phyloP scores from a whole-genome alignment of 1,140 invertebrate genomes.

The Lysiphlebus fabarum region DNA sequence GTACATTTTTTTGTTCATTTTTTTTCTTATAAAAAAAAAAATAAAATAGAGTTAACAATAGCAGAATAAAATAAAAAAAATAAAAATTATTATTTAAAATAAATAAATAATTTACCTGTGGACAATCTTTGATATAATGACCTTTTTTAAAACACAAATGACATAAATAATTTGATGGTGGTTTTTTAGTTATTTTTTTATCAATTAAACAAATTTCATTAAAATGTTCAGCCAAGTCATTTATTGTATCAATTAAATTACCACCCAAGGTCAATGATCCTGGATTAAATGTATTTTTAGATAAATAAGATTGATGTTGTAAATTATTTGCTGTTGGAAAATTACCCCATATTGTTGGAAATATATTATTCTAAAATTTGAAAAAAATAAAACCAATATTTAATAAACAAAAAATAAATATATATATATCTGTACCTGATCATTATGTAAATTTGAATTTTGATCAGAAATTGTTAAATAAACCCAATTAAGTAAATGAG shows the following conservation, averaged over 20 bases:
- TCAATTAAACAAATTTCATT: conserved; percentile 61
- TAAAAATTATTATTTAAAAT: too few species aligned
- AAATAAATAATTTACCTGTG: conserved; percentile 63
- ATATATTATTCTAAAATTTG: conserved; percentile 41
- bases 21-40: too few species aligned
- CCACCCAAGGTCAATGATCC: conserved; percentile 32
- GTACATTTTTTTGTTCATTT: too few species aligned
- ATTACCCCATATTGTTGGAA: conserved; percentile 49
- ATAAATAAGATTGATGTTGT: conserved; percentile 34
- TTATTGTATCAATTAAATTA: conserved; percentile 43
- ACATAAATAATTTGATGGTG: conserved; percentile 80
- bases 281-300: conserved; percentile 31
- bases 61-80: too few species aligned
- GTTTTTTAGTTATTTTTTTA: conserved; percentile 63
- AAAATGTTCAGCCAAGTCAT: conserved; percentile 65
- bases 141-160: conserved; percentile 89
- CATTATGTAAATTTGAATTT: conserved; percentile 34
- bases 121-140: conserved; percentile 92
- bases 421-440: conserved; percentile 42
- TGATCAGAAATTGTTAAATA: conserved; percentile 59
- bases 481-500: conserved; percentile 60
- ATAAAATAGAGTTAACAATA: too few species aligned
- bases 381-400: too few species aligned
- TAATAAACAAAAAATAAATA: too few species aligned
- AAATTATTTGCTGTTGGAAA: conserved; percentile 38